Base-by-base conservation (phyloP, 1,140 invertebrate genomes). In the Caligus rogercresseyi region DNA sequence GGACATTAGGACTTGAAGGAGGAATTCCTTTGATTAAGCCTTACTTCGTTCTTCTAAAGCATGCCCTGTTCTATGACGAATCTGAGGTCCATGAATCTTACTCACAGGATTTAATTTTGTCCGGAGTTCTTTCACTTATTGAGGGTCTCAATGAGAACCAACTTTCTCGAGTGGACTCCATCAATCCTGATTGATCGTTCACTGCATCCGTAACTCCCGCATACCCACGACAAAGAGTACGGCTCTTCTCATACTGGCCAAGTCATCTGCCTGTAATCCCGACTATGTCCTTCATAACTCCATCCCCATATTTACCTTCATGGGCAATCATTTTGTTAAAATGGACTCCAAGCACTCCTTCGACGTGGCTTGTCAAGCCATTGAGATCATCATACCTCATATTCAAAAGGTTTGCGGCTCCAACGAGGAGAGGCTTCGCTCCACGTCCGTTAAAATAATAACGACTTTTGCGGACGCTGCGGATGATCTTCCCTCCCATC, bases 321-420 rank as follows among this genome's bases (percentile, higher is more conserved):
- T 63, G 61, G 61, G 61, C 19, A 59, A 51, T 20, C 61, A 63
- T 63, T 53, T 63, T 20, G 43, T 63, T 21, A 54, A 56, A 25
- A 55, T 63, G 16, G 61, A 63, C 14, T 63, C 61, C 16, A 63
- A 56, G 19, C 53, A 54, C 18, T 57, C 43, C 15, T 63, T 63
- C 15, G 21, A 63, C 21, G 25, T 63, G 21, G 61, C 61, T 1
- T 63, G 61, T 51, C n/a, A 54, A 23, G 53, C 61, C 13, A 63
- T 63, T 25, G 61, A 63, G 16, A 53, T 63, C 2, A 54, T 63
- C 18, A 26, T 63, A n/a, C 61, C 61, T 2, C 51, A 56, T 23
- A 63, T 63, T n/a, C 52, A 55, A 26, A n/a, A 20, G 2, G 53
- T 25, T 11, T 63, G 52, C 18, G 14, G 25, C 20, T 21, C 61